Evolutionary conservation across 2,113 vertebrate species (phyloP), one percentile per base, ranked within the genome.

Genomic region (Eurypyga helias): DNA sequence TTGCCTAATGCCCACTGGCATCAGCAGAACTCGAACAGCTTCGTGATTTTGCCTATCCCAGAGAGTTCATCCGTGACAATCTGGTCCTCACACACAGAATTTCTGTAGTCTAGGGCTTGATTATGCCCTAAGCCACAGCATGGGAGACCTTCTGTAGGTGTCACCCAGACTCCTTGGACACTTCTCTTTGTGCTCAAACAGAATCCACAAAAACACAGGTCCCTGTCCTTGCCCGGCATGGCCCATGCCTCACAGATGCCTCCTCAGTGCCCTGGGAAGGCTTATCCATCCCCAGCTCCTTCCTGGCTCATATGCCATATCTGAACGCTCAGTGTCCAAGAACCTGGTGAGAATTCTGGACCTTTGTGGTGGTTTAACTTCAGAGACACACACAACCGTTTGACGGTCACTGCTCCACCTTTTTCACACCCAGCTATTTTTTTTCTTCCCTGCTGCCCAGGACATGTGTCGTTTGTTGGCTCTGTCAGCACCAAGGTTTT

Each of bases 181-280:
- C 20, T 52, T 79, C 16, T 21, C 13, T 82, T 60, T 78, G 38
- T 36, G 43, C 36, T 91, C 45, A 45, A 64, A 26, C 26, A 46
- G 36, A 21, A 15, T 87, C 18, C 52, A 19, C 13, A 52, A 79
- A 87, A 89, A 3, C 38, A 49, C 11, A n/a, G 34, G 20, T 78
- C 11, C 10, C 24, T 0, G 0, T 48, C 19, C 20, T 83, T 4
- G 13, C 2, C 17, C 1, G 9, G 15, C 8, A 64, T 17, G 10
- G 11, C 13, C 41, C 3, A 0, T 57, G 48, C 18, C 43, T 38
- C 43, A 41, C 43, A 76, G 19, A 26, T 9, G 3, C 23, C n/a
- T 9, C 62, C 34, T 64, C 29, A 25, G 7, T 26, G 20, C 13
- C 31, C 49, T 45, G 12, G 52, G 26, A 28, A 65, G 43, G 13